Evolutionary conservation across 2,888 invertebrate genomes (phyloP).

Genomic region (Helobdella robusta): DNA sequence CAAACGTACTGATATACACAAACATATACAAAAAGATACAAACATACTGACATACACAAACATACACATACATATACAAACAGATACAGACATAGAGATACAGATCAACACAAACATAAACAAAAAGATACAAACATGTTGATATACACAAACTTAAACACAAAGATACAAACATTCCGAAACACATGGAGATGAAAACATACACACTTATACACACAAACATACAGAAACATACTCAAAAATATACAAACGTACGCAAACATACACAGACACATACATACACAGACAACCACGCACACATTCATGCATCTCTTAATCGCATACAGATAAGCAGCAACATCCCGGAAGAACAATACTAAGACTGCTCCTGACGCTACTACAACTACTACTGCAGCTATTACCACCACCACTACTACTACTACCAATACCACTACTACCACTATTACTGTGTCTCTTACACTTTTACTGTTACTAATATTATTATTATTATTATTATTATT

Average conservation of each 20-base stretch:
- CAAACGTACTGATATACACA: background rate
- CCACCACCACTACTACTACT: no score
- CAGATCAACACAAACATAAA: background rate
- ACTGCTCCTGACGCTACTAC: no score
- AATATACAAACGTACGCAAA: background rate
- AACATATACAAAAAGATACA: background rate
- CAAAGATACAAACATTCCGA: background rate
- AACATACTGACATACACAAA: background rate
- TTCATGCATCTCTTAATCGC: no score
- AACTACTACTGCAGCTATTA: no score
- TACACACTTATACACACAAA: background rate
- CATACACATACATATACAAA: background rate
- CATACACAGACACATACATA: slow-evolving; percentile 8
- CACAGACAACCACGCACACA: background rate
- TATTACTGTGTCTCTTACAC: no score
- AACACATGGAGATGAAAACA: background rate
- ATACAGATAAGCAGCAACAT: no score
- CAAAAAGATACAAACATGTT: background rate
- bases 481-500: no score
- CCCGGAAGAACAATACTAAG: no score
- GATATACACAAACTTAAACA: background rate
- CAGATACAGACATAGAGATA: background rate
- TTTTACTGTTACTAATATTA: no score
- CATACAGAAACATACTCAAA: background rate
- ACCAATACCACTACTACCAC: no score